Evolutionary conservation across 64 coral and sea anemone species (phyloP), one percentile per base, ranked within the genome.

Genomic region (Catalaphyllia jardinei): DNA sequence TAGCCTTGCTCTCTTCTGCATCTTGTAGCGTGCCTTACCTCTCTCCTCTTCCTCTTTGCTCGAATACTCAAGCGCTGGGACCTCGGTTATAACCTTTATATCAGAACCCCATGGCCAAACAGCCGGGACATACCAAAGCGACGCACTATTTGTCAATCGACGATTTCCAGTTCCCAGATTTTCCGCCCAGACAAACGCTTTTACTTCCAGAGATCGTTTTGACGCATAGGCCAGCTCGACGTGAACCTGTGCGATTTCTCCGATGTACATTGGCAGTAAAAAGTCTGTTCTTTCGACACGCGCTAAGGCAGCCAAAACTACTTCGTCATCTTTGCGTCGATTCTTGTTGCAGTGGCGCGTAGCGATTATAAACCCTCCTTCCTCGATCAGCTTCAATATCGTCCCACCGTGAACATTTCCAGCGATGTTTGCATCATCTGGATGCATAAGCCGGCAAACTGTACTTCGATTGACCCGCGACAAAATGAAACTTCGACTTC

Each of bases 331-430:
- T 24, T 74, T 30, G 22, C 29, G 39, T 52, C 89, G 74, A 63
- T 83, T 51, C 60, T 91, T 98, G 62, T 95, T 95, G 12, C 87
- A 98, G 74, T 95, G 96, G 8, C 96, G 79, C 4, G 96, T 98
- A 0, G 96, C 96, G 62, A 98, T 98, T 80, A 98, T 95, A 29
- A 89, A 89, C 8, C 96, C 96, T 62, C 90, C 96, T 93, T 98
- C 96, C 60, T 94, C 96, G 16, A 98, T 86, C 35, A 98, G 83
- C 38, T 94, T 92, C 52, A 98, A 52, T 51, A 83, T 69, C 27
- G 96, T 98, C 6, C 96, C 96, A n/a, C 96, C 96, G 52, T 98
- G 96, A 52, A 98, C 96, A 77, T 98, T 98, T 33, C 96, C 96
- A 51, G 93, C 75, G 0, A 98, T 51, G 73, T 98, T 98, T 16